phyloP scores from a whole-genome alignment of 2,888 invertebrate genomes.

The Ectropis crepuscularia region DNA sequence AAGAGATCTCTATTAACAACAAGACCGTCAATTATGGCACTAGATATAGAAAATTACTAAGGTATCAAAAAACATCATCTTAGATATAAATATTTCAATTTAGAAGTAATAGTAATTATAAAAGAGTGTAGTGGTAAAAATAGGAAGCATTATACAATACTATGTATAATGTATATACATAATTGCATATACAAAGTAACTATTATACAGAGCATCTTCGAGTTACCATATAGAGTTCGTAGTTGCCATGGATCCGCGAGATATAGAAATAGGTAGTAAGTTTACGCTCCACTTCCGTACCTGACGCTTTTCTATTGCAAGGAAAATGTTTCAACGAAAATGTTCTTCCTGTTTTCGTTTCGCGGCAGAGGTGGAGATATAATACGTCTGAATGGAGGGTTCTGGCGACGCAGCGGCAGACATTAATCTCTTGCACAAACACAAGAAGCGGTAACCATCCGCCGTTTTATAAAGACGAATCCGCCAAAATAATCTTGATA shows the following conservation, averaged over 20 bases:
- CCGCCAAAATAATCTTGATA: conserved; percentile 45
- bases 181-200: too few relatives aligned
- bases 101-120: too few relatives aligned
- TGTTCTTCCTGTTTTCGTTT: conserved; percentile 27
- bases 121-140: too few relatives aligned
- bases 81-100: too few relatives aligned
- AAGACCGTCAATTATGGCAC: too few relatives aligned
- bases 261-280: background rate
- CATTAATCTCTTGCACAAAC: conserved; percentile 72
- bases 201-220: too few relatives aligned
- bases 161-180: too few relatives aligned
- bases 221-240: background rate
- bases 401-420: conserved; percentile 43
- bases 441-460: conserved; percentile 62
- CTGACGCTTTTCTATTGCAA: conserved; percentile 5
- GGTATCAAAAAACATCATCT: too few relatives aligned
- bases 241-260: background rate
- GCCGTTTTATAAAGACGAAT: conserved; percentile 47
- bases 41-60: too few relatives aligned
- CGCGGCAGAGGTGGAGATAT: conserved; percentile 6
- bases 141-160: too few relatives aligned
- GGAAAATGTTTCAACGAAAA: conserved; percentile 17
- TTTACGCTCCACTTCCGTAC: conserved; percentile 4
- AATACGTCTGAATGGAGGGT: conserved; percentile 9
- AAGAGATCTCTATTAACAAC: too few relatives aligned